phyloP scores from a whole-genome alignment of 1,140 invertebrate species.

The Muscidifurax raptorellus region DNA sequence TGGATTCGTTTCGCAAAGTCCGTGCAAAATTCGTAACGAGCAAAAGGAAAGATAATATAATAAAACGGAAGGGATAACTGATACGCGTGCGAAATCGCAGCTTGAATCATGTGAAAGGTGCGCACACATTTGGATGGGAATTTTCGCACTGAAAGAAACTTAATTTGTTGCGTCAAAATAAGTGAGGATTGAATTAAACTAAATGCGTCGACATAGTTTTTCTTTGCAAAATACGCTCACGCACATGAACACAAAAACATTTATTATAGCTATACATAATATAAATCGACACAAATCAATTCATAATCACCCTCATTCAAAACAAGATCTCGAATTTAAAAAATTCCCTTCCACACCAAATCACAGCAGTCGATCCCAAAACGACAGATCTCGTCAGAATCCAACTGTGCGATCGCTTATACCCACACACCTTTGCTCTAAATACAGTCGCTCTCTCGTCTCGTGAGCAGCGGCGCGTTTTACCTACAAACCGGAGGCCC shows the following conservation, averaged over 20 bases:
- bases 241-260: not conserved
- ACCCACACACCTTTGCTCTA: constrained; percentile 17
- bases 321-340: not conserved
- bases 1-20: not conserved
- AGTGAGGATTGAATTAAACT: no score
- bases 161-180: no score
- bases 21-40: not conserved
- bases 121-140: not conserved
- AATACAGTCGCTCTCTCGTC: constrained; percentile 17
- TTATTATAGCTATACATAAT: no score
- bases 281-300: not conserved
- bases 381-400: not conserved
- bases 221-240: not conserved
- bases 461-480: constrained; percentile 33
- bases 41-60: not conserved
- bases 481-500: constrained; percentile 25
- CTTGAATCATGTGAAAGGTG: not conserved
- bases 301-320: not conserved
- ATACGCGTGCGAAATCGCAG: not conserved
- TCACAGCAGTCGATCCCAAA: no score
- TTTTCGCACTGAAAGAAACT: not conserved
- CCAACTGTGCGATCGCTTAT: not conserved
- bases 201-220: not conserved
- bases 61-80: not conserved
- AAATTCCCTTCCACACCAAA: not conserved